phyloP scores from a whole-genome alignment of 2,113 vertebrate genomes.

The Oryzias curvinotus region DNA sequence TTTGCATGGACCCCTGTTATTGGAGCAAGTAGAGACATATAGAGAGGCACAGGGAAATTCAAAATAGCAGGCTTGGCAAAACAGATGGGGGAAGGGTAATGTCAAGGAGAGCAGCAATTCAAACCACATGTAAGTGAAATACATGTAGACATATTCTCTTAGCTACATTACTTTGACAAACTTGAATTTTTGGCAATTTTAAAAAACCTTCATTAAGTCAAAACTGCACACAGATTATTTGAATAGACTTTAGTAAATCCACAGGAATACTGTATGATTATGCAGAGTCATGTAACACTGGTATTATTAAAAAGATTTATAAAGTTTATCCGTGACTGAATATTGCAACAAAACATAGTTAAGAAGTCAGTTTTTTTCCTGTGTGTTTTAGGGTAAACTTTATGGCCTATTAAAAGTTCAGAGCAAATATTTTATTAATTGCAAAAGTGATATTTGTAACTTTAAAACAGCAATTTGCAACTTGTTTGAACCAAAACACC shows the following conservation, averaged over 20 bases:
- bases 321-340: slow-evolving; percentile 2
- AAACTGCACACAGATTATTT: background rate
- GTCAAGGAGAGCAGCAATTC: slow-evolving; percentile 23
- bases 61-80: slow-evolving; percentile 86
- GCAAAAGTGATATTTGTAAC: no score
- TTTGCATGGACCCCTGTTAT: slow-evolving; percentile 96
- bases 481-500: no score
- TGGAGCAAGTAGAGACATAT: slow-evolving; percentile 88
- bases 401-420: background rate
- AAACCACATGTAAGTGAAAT: slow-evolving; percentile 30
- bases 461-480: no score
- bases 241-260: slow-evolving; percentile 11
- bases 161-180: slow-evolving; percentile 8
- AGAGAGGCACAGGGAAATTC: slow-evolving; percentile 90
- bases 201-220: background rate
- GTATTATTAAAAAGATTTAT: slow-evolving; percentile 21
- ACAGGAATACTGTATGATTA: slow-evolving; percentile 3
- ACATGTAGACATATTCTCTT: slow-evolving; percentile 33
- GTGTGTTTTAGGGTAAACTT: background rate
- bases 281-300: slow-evolving; percentile 63
- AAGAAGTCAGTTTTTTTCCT: background rate
- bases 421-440: background rate
- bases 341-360: background rate
- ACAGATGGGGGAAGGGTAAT: slow-evolving; percentile 47
- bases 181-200: background rate